Percentiles rank a stretch among this genome's conserved stretches.
Evolutionary conservation across 2,797 vertebrate species (phyloP).

Genomic region (Hephaestus fuliginosus): DNA sequence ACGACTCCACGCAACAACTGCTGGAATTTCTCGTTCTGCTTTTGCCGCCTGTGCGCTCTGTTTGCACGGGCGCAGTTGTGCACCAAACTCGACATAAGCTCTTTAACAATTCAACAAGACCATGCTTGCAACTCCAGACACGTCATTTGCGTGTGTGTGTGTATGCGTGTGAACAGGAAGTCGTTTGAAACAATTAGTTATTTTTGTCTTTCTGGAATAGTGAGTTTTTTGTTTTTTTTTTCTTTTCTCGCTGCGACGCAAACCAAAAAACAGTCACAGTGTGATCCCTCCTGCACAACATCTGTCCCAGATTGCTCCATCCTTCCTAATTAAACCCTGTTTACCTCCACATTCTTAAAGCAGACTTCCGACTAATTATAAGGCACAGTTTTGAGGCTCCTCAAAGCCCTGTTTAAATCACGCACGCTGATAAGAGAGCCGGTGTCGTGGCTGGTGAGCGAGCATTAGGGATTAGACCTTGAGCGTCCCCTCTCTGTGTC

Average conservation of each 20-base stretch:
- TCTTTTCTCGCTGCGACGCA: slow-evolving; percentile 27
- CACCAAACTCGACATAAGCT: slow-evolving; percentile 12
- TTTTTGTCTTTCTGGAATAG: slow-evolving; percentile 45
- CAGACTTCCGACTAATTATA: slow-evolving; percentile 76
- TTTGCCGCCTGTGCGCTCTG: neutral
- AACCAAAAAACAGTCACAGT: slow-evolving; percentile 56
- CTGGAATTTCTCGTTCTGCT: slow-evolving; percentile 3
- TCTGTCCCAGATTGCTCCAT: slow-evolving; percentile 76
- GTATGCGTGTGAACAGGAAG: neutral
- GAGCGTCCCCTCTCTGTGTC: slow-evolving; percentile 52
- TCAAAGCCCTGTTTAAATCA: slow-evolving; percentile 67
- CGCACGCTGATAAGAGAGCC: slow-evolving; percentile 51
- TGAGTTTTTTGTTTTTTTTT: neutral
- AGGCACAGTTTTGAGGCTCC: slow-evolving; percentile 59
- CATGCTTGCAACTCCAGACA: slow-evolving; percentile 8
- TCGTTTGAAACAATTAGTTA: slow-evolving; percentile 52
- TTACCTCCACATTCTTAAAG: slow-evolving; percentile 76
- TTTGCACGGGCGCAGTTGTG: neutral
- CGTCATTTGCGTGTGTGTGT: neutral
- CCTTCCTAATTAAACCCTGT: slow-evolving; percentile 81
- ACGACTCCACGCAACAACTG: neutral
- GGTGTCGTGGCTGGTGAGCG: slow-evolving; percentile 22
- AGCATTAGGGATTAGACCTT: slow-evolving; percentile 50
- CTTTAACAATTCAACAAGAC: slow-evolving; percentile 26
- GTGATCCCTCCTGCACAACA: slow-evolving; percentile 72